These are phyloP conservation scores for Anhinga anhinga DNA, from an alignment of 2,113 vertebrate genomes.

Conservation along the genomic window DNA sequence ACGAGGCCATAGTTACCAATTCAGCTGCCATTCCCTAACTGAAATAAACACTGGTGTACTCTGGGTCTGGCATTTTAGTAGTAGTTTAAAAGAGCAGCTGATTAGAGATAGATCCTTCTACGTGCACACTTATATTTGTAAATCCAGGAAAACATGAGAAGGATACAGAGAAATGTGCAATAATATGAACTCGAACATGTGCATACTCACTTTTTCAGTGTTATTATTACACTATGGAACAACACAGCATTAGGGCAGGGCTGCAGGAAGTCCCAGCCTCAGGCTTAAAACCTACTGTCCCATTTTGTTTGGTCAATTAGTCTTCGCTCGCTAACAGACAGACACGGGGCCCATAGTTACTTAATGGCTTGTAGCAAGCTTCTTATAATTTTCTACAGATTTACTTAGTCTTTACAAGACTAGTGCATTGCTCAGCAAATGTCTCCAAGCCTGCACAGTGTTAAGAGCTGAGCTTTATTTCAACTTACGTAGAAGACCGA, in stretches of 20 bases:
- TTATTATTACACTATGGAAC: background rate
- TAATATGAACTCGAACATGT: background rate
- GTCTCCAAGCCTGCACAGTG: background rate
- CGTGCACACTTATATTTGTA: rapidly evolving
- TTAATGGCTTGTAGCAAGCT: background rate
- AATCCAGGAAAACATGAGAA: background rate
- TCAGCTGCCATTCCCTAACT: background rate
- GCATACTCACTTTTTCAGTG: background rate
- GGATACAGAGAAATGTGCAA: background rate
- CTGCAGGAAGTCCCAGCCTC: background rate
- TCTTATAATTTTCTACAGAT: background rate
- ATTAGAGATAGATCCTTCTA: background rate
- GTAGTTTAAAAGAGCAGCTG: background rate
- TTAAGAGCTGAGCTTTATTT: background rate
- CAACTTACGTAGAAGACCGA: background rate
- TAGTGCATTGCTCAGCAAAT: background rate
- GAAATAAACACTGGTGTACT: background rate
- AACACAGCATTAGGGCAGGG: background rate
- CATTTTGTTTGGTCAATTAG: background rate
- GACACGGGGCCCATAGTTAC: background rate
- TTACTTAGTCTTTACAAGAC: background rate
- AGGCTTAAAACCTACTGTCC: background rate
- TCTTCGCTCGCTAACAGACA: background rate
- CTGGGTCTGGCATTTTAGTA: background rate
- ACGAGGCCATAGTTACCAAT: background rate